A percentile compares a stretch with the other conserved stretches of the same genome.
Evolutionary conservation across 2,888 invertebrate species (phyloP).

Genomic region (Pristionchus mayeri): DNA sequence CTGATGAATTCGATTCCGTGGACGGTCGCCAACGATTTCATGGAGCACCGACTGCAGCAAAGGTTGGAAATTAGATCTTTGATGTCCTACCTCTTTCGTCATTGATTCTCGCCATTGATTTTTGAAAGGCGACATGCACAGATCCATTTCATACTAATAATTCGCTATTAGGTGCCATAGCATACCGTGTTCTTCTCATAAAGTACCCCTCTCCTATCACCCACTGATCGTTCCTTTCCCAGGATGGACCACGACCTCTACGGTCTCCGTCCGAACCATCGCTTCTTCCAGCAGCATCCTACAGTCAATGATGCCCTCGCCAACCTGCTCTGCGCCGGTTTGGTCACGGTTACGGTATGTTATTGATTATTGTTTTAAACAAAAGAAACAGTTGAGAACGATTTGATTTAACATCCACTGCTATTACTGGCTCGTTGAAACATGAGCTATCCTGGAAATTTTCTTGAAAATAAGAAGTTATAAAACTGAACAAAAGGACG

Average conservation of each 20-base stretch:
- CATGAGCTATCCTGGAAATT: no score
- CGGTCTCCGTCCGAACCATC: slow-evolving; percentile 72
- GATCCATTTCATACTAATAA: no score
- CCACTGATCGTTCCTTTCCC: background rate
- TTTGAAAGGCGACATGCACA: no score
- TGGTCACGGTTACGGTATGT: slow-evolving; percentile 75
- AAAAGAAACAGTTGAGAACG: no score
- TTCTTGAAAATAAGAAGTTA: no score
- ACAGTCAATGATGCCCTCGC: slow-evolving; percentile 78
- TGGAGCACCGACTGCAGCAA: slow-evolving; percentile 70
- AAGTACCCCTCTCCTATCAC: background rate
- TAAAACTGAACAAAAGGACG: no score
- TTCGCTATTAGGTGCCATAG: no score
- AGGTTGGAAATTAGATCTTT: slow-evolving; percentile 24
- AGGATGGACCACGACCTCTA: slow-evolving; percentile 74
- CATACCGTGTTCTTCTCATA: no score
- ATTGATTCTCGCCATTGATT: no score
- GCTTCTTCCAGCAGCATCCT: slow-evolving; percentile 76
- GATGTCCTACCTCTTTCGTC: background rate
- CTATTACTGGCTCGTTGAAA: background rate
- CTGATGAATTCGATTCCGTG: slow-evolving; percentile 69
- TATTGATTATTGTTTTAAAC: no score
- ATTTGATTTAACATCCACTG: background rate
- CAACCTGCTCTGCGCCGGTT: slow-evolving; percentile 77
- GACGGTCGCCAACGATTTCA: slow-evolving; percentile 74